Evolutionary conservation across 30 jellyfish, hydroid and myxozoan genomes (phyloP).

Genomic region (Phacellophora camtschatica): DNA sequence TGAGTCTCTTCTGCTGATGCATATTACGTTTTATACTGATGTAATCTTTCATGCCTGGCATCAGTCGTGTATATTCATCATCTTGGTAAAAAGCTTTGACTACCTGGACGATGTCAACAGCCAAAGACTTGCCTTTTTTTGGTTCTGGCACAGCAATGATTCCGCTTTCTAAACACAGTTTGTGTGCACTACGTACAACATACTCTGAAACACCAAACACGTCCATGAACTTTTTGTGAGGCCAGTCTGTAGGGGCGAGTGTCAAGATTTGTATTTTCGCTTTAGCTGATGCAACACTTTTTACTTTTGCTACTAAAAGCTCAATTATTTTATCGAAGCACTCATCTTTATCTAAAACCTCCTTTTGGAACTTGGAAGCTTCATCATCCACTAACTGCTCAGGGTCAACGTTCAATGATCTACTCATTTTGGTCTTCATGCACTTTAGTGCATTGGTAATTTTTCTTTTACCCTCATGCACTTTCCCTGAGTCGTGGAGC

Average conservation of each 20-base stretch:
- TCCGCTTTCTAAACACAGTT: constrained; percentile 3
- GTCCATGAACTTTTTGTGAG: neutral
- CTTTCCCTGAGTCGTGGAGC: constrained; percentile 6
- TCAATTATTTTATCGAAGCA: constrained; percentile 3
- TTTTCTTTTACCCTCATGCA: constrained; percentile 49
- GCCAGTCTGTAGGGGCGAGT: constrained; percentile 47
- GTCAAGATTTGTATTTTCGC: constrained; percentile 53
- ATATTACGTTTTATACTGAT: constrained; percentile 36
- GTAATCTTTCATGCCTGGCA: constrained; percentile 65
- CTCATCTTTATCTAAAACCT: neutral
- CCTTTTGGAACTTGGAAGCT: too few species aligned
- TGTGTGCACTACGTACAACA: constrained; percentile 7
- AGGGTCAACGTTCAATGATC: too few species aligned
- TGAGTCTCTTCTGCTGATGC: constrained; percentile 32
- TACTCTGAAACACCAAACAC: constrained; percentile 34
- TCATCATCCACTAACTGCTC: too few species aligned
- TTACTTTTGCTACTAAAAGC: neutral
- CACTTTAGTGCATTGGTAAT: constrained; percentile 15
- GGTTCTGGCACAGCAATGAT: constrained; percentile 20
- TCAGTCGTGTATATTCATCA: constrained; percentile 48
- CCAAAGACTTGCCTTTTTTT: neutral
- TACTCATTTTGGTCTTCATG: neutral
- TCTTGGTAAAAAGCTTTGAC: constrained; percentile 16
- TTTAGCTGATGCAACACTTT: constrained; percentile 1
- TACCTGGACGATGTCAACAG: neutral